Conservation (phyloP, 1,140 invertebrate genomes). For the Microvelia longipes region DNA sequence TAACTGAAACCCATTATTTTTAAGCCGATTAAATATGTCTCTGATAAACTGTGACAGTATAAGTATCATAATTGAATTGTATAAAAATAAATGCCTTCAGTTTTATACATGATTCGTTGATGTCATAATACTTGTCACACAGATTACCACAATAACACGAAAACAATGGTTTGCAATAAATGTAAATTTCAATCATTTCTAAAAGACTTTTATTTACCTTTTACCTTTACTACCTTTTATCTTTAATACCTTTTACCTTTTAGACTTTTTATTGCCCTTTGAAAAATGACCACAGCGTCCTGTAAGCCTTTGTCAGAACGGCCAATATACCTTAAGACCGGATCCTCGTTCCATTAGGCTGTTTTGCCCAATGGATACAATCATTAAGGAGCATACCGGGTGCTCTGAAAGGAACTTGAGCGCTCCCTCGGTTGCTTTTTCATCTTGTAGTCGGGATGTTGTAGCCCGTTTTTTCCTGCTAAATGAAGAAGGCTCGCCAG, state of each 20-base stretch:
- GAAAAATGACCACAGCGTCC: background rate
- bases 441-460: background rate
- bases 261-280: too few relatives aligned
- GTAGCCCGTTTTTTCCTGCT: background rate
- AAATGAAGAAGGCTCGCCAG: background rate
- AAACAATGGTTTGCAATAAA: background rate
- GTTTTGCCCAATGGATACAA: background rate
- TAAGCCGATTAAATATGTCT: background rate
- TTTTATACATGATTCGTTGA: background rate
- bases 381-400: background rate
- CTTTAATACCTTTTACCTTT: too few relatives aligned
- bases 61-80: background rate
- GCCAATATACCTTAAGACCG: background rate
- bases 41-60: background rate
- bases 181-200: background rate
- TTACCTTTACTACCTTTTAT: too few relatives aligned
- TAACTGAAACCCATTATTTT: background rate
- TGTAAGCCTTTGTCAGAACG: background rate
- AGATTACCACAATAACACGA: background rate
- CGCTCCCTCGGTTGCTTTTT: background rate
- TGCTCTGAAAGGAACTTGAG: background rate
- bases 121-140: background rate
- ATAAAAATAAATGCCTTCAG: background rate
- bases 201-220: background rate
- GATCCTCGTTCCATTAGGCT: background rate